These are phyloP conservation scores for Melanotus villosus DNA, from an alignment of 2,888 invertebrate genomes.

Conservation along the genomic window DNA sequence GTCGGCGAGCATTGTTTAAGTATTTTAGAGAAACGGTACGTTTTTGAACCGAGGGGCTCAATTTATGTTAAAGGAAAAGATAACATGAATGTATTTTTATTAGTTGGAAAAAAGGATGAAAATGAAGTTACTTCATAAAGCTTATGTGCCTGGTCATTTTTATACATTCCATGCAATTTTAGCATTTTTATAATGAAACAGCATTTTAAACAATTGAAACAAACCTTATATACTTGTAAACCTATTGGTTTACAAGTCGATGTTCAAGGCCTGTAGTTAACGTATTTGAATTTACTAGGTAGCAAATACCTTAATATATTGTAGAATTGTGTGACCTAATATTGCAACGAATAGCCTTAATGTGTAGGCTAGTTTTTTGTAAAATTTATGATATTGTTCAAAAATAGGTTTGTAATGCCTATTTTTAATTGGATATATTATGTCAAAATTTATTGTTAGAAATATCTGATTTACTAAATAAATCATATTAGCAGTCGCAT, in stretches of 20 bases:
- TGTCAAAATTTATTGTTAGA: slow-evolving; percentile 13
- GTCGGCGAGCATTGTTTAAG: slow-evolving; percentile 83
- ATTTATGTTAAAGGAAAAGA: slow-evolving; percentile 98
- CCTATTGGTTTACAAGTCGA: slow-evolving; percentile 4
- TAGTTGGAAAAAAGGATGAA: slow-evolving; percentile 68
- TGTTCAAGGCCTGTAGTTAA: slow-evolving; percentile 17
- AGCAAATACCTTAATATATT: slow-evolving; percentile 13
- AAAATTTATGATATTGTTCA: not conserved
- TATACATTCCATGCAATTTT: slow-evolving; percentile 32
- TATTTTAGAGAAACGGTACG: slow-evolving; percentile 81
- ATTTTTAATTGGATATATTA: slow-evolving; percentile 10
- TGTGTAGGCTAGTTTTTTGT: slow-evolving; percentile 31
- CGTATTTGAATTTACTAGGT: not conserved
- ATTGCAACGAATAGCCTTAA: slow-evolving; percentile 38
- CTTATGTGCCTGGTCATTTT: slow-evolving; percentile 39
- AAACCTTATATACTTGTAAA: slow-evolving; percentile 6
- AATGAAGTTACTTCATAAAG: slow-evolving; percentile 21
- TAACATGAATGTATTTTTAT: slow-evolving; percentile 91
- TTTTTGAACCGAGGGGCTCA: slow-evolving; percentile 92
- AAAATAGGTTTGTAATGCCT: not conserved
- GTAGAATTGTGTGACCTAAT: slow-evolving; percentile 23
- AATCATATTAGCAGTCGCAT: too few species aligned
- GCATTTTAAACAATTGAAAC: not conserved
- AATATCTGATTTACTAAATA: slow-evolving; percentile 22
- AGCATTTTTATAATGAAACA: slow-evolving; percentile 19